Base-by-base conservation (phyloP, 2,888 invertebrate genomes). In the Agonum fuliginosum region DNA sequence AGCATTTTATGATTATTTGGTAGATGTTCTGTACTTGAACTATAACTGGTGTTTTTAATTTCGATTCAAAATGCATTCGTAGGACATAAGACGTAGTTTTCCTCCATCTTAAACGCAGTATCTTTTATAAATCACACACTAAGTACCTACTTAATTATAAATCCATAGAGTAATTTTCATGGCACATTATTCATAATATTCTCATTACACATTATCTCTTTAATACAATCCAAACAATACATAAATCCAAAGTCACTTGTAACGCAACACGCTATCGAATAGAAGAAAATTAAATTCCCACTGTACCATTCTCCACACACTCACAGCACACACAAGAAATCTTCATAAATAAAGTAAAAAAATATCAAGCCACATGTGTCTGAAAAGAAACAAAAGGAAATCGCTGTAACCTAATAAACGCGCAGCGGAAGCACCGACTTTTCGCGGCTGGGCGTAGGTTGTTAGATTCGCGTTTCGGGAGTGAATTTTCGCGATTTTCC, bases 301-400 rank as follows among this genome's bases (percentile, higher is more conserved):
- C 69, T 69, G 43, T n/a, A 69, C 1, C 65, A 69, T 19, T 43
- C 27, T 12, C 58, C 54, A 24, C n/a, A n/a, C n/a, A n/a, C n/a
- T n/a, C n/a, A n/a, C 20, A 54, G 3, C 37, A 67, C 41, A 34
- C 37, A 37, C n/a, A 69, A 41, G 41, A 69, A 69, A 69, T 24
- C 22, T 69, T 46, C 46, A 69, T 69, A 69, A 69, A 69, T 69
- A 69, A 62, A 62, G 8, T 62, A 73, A 72, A 73, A 72, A 73
- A 54, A 24, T 3, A 34, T 54, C 54, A 30, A 51, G 41, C 73
- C 73, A 73, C 54, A 58, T 73, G 58, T 73, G 51, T 58, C 24
- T 19, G 30, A 73, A 73, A 73, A 58, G 54, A 73, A 73, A 54
- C 37, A 73, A 72, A 73, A 54, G 51, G 69, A 69, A 37, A 73